Evolutionary conservation across 1,140 invertebrate species (phyloP).

Genomic region (Vanessa tameamea): DNA sequence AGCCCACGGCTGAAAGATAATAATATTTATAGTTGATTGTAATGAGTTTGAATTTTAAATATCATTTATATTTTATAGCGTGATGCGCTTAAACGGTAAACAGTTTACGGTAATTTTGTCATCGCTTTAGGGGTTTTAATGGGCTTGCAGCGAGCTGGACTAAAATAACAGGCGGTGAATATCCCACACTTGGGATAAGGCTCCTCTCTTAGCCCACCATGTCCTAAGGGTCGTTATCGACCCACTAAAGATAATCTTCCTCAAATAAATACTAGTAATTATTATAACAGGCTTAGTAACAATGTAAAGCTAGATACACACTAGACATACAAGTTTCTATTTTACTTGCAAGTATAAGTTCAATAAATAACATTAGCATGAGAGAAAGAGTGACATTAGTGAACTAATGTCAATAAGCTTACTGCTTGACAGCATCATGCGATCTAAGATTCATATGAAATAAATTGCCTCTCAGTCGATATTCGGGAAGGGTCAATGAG

Average conservation of each 20-base stretch:
- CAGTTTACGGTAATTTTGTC: conserved; percentile 4
- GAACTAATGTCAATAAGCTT: conserved; percentile 56
- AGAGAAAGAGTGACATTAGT: conserved; percentile 30
- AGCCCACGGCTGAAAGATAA: conserved; percentile 9
- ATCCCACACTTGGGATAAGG: no score
- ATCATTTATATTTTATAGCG: conserved; percentile 13
- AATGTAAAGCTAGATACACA: no score
- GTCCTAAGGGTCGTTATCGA: no score
- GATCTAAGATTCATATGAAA: conserved; percentile 76
- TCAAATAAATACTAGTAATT: no score
- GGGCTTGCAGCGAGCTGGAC: neutral
- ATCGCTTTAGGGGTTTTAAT: neutral
- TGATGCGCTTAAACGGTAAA: conserved; percentile 11
- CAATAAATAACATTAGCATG: neutral
- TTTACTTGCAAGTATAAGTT: neutral
- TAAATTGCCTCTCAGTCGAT: conserved; percentile 77
- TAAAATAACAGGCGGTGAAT: no score
- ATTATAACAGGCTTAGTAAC: no score
- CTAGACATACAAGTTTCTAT: no score
- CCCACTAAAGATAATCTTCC: no score
- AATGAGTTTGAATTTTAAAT: conserved; percentile 17
- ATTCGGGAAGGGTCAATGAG: conserved; percentile 74
- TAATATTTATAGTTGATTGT: conserved; percentile 14
- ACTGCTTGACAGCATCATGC: conserved; percentile 66
- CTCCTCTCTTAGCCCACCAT: no score